Base-by-base conservation (phyloP, 2,888 invertebrate genomes). In the Pyrgus malvae region DNA sequence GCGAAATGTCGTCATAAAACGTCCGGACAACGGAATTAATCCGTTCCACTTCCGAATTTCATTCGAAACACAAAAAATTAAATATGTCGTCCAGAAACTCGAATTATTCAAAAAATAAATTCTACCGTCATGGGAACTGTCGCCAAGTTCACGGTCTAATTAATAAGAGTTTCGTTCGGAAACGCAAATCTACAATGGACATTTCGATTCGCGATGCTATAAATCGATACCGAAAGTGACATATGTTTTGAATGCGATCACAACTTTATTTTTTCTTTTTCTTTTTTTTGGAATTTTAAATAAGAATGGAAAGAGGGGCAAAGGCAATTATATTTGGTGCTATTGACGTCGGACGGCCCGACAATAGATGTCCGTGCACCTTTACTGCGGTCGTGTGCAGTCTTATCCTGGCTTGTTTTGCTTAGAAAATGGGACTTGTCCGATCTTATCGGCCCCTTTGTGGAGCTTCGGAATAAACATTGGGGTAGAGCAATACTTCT, bases 201-300 rank as follows among this genome's bases (percentile, higher is more conserved):
- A 74, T 67, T 74, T 71, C 76, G 74, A 81, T 82, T 78, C 74
- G 77, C 65, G 65, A 71, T 74, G 76, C 80, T 79, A 80, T 80
- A 83, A 79, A 80, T 87, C 83, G 84, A 80, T 78, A 78, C 77
- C 70, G 74, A 84, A 82, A 83, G 79, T 86, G 86, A 88, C 88
- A 80, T 83, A 70, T 85, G 83, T 89, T 90, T 90, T 88, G 88
- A 88, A 89, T 88, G 86, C 72, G 69, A 83, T 79, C 80, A 81
- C 81, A 82, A 82, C 75, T 77, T 64, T 69, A 70, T 78, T 74
- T 78, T 76, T 75, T 75, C 58, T 57, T 44, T 27, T 59, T 57
- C 63, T 71, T 75, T 78, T 77, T 74, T 70, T 63, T 63, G 60
- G 61, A 65, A 46, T 64, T 65, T 68, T 76, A 68, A 70, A 70